Base-by-base conservation (phyloP, 2,888 invertebrate species). In the Cryptus viduatorius region DNA sequence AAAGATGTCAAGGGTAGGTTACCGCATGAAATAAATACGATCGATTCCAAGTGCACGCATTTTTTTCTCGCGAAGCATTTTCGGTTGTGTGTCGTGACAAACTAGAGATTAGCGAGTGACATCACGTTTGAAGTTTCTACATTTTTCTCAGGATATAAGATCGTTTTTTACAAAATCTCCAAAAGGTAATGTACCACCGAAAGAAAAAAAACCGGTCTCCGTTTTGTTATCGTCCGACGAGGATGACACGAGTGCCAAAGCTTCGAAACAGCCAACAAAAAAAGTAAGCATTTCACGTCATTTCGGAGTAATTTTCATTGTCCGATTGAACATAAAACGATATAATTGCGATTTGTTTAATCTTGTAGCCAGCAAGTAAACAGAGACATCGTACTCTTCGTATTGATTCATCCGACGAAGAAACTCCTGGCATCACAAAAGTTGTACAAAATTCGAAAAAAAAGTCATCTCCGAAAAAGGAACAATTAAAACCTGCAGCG, bases 141-240 rank as follows among this genome's bases (percentile, higher is more conserved):
- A 5, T 31, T 71, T 46, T 71, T 64, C 29, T 56, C 88, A 96
- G 96, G 96, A 96, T 93, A 96, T 96, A 82, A 94, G 96, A 90
- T 95, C 95, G 65, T 96, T 94, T 91, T 96, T 96, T 88, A 89
- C 90, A 79, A 86, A 71, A 53, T 83, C 84, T 10, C 78, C 73
- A 4, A 83, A 89, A 67, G 84, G 73, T 0, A 68, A 65, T 37
- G 80, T 88, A 16, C 79, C 83, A 8, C 71, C 82, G 89, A 90
- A 87, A 85, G 90, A 86, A 75, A n/a, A 84, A 0, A 93, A 92
- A 65, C 93, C 93, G 83, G 90, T 92, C 7, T 89, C 90, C 37
- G 87, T 92, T 4, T 91, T 94, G 48, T 24, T 67, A 56, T 94
- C 93, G 1, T 93, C 94, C 5, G 94, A 94, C 84, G 94, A 95